phyloP scores from a whole-genome alignment of 2,113 vertebrate species.

The Bufo bufo region DNA sequence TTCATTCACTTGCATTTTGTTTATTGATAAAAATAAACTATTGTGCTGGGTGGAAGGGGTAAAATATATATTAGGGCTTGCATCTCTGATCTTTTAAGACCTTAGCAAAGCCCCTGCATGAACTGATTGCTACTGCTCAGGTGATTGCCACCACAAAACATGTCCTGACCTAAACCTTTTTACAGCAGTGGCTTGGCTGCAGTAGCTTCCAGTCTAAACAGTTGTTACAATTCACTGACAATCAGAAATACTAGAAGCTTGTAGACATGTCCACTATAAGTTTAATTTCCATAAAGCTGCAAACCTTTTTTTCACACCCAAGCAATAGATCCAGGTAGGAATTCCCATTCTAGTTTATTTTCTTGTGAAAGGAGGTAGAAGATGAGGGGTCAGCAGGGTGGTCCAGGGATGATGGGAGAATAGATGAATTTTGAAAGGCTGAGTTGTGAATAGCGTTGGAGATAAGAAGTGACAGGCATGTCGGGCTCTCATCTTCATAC shows the following conservation, averaged over 20 bases:
- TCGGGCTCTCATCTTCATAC: conserved; percentile 18
- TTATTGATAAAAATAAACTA: too few species aligned
- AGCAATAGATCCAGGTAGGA: background rate
- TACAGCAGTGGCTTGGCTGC: background rate
- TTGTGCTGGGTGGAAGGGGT: too few species aligned
- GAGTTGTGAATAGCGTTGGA: background rate
- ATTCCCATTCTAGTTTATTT: background rate
- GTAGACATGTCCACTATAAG: too few species aligned
- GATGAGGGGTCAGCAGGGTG: background rate
- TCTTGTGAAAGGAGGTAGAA: background rate
- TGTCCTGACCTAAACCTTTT: background rate
- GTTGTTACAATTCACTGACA: background rate
- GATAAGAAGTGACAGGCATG: conserved; percentile 51
- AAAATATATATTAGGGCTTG: too few species aligned
- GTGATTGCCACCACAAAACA: too few species aligned
- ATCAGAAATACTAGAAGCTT: background rate
- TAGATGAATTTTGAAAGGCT: background rate
- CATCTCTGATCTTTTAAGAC: too few species aligned
- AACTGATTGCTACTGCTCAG: too few species aligned
- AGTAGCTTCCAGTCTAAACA: too few species aligned
- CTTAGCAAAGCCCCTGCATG: too few species aligned
- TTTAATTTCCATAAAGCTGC: too few species aligned
- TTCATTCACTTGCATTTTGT: too few species aligned
- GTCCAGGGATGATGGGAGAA: background rate
- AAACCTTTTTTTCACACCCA: too few species aligned